Base-by-base conservation (phyloP, 2,797 vertebrate genomes). In the Characodon lateralis region DNA sequence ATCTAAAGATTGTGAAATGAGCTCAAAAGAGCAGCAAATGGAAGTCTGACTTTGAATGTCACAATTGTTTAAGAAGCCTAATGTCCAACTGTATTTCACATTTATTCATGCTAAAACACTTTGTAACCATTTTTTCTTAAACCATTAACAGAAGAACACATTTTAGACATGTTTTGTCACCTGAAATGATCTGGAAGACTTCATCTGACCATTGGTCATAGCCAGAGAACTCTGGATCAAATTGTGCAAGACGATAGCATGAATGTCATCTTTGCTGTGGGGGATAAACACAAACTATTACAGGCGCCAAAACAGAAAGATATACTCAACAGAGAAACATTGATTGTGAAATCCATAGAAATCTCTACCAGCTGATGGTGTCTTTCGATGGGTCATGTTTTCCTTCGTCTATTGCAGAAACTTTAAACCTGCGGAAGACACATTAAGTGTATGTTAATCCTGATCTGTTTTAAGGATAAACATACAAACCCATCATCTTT, bases 161-260 rank as follows among this genome's bases (percentile, higher is more conserved):
- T 1, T 59, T 39, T 20, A 56, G 53, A 43, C 20, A 59, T 9
- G 51, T 26, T 71, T 39, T 13, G 50, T 41, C 79, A 99, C 98
- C 96, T 99, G 98, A 84, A 99, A 97, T 0, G 98, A 97, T 79
- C 96, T 96, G 83, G 93, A 97, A 77, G 94, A 95, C 90, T 97
- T 97, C 97, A 98, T 97, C 92, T 99, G 98, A 77, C 85, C 93
- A 92, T 98, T 97, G 0, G 96, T 98, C 88, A 99, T 97, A 53
- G 96, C 97, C 91, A 99, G 77, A 0, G 98, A 99, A 91, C 98
- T 99, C 94, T 98, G 97, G 91, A 99, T 98, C 87, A 99, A 89
- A 88, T 99, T 99, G 87, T 98, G 95, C 2, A 99, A 93, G 80
- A 98, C 98, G 2, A 98, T 92, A 31, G 95, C 89, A 86, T 99